Percentiles rank a stretch among this genome's conserved stretches.
Evolutionary conservation across 1,140 invertebrate species (phyloP).

Genomic region (Drusus annulatus): DNA sequence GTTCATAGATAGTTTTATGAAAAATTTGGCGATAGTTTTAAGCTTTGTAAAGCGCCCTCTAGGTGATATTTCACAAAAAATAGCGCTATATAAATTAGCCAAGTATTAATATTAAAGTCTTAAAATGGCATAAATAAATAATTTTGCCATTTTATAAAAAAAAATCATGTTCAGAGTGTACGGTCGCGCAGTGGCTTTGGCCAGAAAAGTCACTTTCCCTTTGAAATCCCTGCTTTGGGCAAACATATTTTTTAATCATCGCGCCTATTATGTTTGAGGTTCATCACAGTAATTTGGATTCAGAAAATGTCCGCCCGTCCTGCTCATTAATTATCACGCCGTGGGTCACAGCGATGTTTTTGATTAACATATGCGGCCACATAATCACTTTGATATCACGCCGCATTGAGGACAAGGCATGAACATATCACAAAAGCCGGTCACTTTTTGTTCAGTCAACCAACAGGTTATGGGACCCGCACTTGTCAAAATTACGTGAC

Average conservation of each 20-base stretch:
- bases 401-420: slow-evolving; percentile 7
- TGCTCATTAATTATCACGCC: slow-evolving; percentile 16
- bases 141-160: too few relatives aligned
- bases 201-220: too few relatives aligned
- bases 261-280: neutral
- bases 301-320: slow-evolving; percentile 2
- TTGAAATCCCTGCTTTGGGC: too few relatives aligned
- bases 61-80: too few relatives aligned
- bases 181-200: too few relatives aligned
- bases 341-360: neutral
- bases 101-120: too few relatives aligned
- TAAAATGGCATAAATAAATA: too few relatives aligned
- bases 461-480: slow-evolving; percentile 10
- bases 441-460: slow-evolving; percentile 1
- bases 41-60: too few relatives aligned
- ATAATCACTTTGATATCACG: slow-evolving; percentile 26
- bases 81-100: too few relatives aligned
- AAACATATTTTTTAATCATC: slow-evolving; percentile 14
- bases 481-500: slow-evolving; percentile 29
- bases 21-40: too few relatives aligned
- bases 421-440: neutral
- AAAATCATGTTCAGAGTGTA: too few relatives aligned
- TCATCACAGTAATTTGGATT: slow-evolving; percentile 1
- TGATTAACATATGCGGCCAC: slow-evolving; percentile 21
- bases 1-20: too few relatives aligned